A percentile compares a stretch with the other conserved stretches of the same genome.
phyloP scores from a whole-genome alignment of 1,140 invertebrate genomes.

The Stratiolaelaps scimitus region DNA sequence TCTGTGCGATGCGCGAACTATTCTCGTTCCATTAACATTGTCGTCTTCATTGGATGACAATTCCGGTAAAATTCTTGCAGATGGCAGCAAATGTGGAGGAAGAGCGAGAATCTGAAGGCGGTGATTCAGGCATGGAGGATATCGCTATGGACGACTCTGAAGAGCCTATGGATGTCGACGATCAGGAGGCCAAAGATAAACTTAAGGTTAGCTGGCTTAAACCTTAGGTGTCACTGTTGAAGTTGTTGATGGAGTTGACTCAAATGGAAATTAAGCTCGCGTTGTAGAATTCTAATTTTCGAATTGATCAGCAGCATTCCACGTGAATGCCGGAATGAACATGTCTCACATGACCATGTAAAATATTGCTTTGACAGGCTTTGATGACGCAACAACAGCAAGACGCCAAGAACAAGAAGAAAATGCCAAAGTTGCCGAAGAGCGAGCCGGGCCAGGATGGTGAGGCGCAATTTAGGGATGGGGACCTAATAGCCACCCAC shows the following conservation, averaged over 20 bases:
- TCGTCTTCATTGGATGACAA: too few relatives aligned
- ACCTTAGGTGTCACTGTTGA: too few relatives aligned
- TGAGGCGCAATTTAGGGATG: conserved; percentile 4
- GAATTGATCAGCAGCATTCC: too few relatives aligned
- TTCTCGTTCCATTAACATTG: too few relatives aligned
- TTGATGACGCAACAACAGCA: conserved; percentile 35
- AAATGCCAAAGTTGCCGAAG: conserved; percentile 36
- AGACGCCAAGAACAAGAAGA: conserved; percentile 33
- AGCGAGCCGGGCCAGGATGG: conserved; percentile 38
- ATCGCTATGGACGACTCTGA: conserved; percentile 44
- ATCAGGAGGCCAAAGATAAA: conserved; percentile 40
- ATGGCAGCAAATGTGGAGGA: conserved; percentile 48
- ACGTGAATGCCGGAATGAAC: too few relatives aligned
- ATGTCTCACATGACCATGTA: too few relatives aligned
- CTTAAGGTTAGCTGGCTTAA: background rate
- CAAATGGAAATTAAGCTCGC: too few relatives aligned
- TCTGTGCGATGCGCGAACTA: too few relatives aligned
- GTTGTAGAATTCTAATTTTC: too few relatives aligned
- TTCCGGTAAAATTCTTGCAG: conserved; percentile 56
- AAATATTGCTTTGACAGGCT: conserved; percentile 31
- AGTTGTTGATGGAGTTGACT: too few relatives aligned
- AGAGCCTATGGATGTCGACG: conserved; percentile 45
- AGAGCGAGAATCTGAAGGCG: conserved; percentile 41
- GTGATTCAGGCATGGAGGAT: conserved; percentile 39
- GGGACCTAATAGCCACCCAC: background rate